Evolutionary conservation across 1,140 invertebrate species (phyloP).

Genomic region (Bactericera cockerelli): DNA sequence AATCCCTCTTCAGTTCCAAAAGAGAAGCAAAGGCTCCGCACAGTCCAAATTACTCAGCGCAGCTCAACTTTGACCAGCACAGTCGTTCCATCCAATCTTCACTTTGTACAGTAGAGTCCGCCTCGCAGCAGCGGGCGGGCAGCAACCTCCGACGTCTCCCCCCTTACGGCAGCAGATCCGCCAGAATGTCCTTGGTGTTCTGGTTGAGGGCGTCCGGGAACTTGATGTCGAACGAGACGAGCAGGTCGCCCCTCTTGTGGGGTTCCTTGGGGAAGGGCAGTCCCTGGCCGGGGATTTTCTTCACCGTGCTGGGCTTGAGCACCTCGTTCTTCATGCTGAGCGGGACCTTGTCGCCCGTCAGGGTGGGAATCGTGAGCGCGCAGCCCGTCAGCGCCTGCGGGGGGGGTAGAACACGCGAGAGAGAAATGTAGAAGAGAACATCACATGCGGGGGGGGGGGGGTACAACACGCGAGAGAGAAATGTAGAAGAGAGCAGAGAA

Average conservation of each 20-base stretch:
- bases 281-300: conserved; percentile 81
- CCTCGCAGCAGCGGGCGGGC: too few species aligned
- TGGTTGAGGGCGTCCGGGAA: conserved; percentile 79
- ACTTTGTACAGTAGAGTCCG: too few species aligned
- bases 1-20: too few species aligned
- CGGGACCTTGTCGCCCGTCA: conserved; percentile 68
- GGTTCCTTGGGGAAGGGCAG: conserved; percentile 91
- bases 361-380: conserved; percentile 78
- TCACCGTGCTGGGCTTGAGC: conserved; percentile 80
- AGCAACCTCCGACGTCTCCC: neutral
- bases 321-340: conserved; percentile 73
- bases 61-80: too few species aligned
- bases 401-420: too few species aligned
- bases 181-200: conserved; percentile 75
- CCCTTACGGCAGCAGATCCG: conserved; percentile 58
- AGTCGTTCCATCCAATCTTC: too few species aligned
- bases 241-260: conserved; percentile 74
- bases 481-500: too few species aligned
- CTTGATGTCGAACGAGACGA: conserved; percentile 92
- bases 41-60: too few species aligned
- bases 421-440: too few species aligned
- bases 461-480: too few species aligned
- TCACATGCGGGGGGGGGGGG: too few species aligned
- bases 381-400: conserved; percentile 84
- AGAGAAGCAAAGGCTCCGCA: too few species aligned